Evolutionary conservation across 2,888 invertebrate genomes (phyloP), one percentile per base, ranked within the genome.

Genomic region (Spisula subtruncata): DNA sequence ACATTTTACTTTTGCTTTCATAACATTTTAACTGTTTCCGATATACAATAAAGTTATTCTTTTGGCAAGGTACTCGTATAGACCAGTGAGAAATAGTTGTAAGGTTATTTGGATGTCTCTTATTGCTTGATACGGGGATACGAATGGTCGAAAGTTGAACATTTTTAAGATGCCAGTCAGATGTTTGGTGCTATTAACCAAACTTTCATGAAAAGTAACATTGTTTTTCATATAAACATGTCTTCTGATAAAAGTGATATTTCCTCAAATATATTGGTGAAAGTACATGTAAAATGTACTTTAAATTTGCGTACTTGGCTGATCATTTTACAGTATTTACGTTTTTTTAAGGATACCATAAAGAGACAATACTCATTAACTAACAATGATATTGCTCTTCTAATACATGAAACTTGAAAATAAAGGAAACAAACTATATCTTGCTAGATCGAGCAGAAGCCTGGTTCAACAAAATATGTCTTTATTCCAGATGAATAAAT

Each of bases 401-500:
- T 25, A 66, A 66, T 10, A 10, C 60, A 25, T 66, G 60, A n/a
- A 25, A 66, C 25, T 66, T 66, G 60, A 66, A n/a, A 66, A 25
- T 66, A 66, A 66, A 66, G 10, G 25, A n/a, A 66, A n/a, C 20
- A 66, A 25, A 25, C 25, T 66, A 4, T 66, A 66, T 25, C 25
- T 25, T 25, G n/a, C n/a, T n/a, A 25, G n/a, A 14, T 56, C 56
- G 18, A 20, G 56, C n/a, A n/a, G 60, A 66, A 25, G 25, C 8
- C 60, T 25, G 12, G n/a, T 25, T 6, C 60, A 66, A 66, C 60
- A 66, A 66, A 2, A 16, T 8, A 32, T 16, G 12, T 75, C 18
- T 35, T 75, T 75, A 41, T 32, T 75, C 75, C 85, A 85, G 85
- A 75, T 85, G 85, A 8, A 25, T 48, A 85, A 75, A 75, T 71